Evolutionary conservation across 2,888 invertebrate genomes (phyloP).

Genomic region (Danaus chrysippus): DNA sequence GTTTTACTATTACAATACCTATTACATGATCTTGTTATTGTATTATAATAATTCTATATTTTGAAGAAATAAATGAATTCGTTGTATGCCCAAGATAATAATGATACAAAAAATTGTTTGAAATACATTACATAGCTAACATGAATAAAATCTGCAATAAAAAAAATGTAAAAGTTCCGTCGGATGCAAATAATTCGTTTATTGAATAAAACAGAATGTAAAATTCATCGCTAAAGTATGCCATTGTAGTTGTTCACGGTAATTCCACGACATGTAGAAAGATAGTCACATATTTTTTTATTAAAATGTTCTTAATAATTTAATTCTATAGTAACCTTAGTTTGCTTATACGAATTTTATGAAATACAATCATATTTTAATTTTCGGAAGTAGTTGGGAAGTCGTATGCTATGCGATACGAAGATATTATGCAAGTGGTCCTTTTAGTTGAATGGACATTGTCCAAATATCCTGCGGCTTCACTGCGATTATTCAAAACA

Average conservation of each 20-base stretch:
- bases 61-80: no score
- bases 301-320: not conserved
- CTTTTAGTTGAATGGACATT: slow-evolving; percentile 54
- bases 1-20: slow-evolving; percentile 26
- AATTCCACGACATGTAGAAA: not conserved
- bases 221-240: slow-evolving; percentile 13
- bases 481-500: slow-evolving; percentile 55
- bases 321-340: not conserved
- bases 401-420: slow-evolving; percentile 18
- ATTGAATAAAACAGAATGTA: not conserved
- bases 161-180: not conserved
- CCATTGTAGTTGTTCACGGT: slow-evolving; percentile 12
- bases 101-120: not conserved
- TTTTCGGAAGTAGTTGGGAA: slow-evolving; percentile 15
- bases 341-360: not conserved
- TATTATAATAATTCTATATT: no score
- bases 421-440: slow-evolving; percentile 45
- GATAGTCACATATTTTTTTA: not conserved
- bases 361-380: slow-evolving; percentile 2
- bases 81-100: no score
- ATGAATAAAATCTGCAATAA: not conserved
- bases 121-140: not conserved
- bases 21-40: slow-evolving; percentile 18
- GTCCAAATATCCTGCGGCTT: slow-evolving; percentile 53
- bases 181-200: not conserved